A percentile compares a stretch with the other conserved stretches of the same genome.
Conservation (phyloP, 2,888 invertebrate species). For the Drosophila borborema region DNA sequence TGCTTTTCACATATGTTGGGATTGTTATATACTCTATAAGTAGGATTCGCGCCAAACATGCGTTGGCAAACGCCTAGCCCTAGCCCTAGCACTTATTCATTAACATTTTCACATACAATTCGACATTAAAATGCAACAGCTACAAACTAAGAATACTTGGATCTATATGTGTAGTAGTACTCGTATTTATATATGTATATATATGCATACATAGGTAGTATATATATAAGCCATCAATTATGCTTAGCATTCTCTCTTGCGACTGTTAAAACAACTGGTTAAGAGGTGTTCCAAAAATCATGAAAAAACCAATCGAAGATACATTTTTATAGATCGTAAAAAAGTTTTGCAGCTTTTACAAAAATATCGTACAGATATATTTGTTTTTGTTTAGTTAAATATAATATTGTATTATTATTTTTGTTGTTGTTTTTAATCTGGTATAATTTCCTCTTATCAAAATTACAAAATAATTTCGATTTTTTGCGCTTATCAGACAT, state of each 20-base stretch:
- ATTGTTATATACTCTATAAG: slow-evolving; percentile 7
- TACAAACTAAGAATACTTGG: slow-evolving; percentile 74
- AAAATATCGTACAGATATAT: slow-evolving; percentile 69
- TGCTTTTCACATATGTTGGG: slow-evolving; percentile 1
- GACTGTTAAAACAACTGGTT: slow-evolving; percentile 57
- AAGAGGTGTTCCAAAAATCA: slow-evolving; percentile 49
- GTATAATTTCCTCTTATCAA: slow-evolving; percentile 72
- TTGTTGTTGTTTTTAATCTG: slow-evolving; percentile 9
- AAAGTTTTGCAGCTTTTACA: slow-evolving; percentile 62
- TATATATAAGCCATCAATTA: slow-evolving; percentile 48
- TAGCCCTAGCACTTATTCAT: slow-evolving; percentile 1
- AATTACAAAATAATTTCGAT: slow-evolving; percentile 53
- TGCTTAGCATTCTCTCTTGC: slow-evolving; percentile 46
- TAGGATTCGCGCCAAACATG: slow-evolving; percentile 1
- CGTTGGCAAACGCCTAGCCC: neutral
- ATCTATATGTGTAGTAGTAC: slow-evolving; percentile 42
- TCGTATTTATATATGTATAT: slow-evolving; percentile 33
- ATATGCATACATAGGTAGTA: neutral
- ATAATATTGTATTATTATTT: slow-evolving; percentile 22
- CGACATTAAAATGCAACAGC: slow-evolving; percentile 74
- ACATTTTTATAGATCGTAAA: slow-evolving; percentile 19
- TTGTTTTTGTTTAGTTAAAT: slow-evolving; percentile 23
- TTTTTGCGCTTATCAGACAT: slow-evolving; percentile 15
- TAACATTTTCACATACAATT: slow-evolving; percentile 33
- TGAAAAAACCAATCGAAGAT: slow-evolving; percentile 19